Percentiles rank a stretch among this genome's conserved stretches.
Evolutionary conservation across 1,140 invertebrate species (phyloP).

Genomic region (Polypedilum vanderplanki): DNA sequence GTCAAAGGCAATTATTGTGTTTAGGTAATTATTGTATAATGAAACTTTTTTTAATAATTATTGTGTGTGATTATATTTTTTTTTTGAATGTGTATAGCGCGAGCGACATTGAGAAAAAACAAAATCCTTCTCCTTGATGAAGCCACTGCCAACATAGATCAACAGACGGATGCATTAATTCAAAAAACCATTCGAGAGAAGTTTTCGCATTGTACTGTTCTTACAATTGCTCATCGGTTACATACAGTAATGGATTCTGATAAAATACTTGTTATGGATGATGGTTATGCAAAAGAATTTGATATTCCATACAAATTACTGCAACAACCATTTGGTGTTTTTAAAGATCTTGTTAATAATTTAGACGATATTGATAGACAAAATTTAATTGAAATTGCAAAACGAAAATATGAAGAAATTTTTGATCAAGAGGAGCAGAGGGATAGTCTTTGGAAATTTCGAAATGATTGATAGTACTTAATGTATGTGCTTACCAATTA

Average conservation of each 20-base stretch:
- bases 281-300: slow-evolving; percentile 54
- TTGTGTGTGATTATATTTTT: too few relatives aligned
- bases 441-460: too few relatives aligned
- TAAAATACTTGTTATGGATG: slow-evolving; percentile 55
- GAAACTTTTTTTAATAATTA: too few relatives aligned
- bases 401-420: not conserved
- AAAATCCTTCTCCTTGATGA: slow-evolving; percentile 64
- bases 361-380: slow-evolving; percentile 39
- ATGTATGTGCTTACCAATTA: too few relatives aligned
- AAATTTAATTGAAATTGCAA: slow-evolving; percentile 38
- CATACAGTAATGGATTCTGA: slow-evolving; percentile 79
- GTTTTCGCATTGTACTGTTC: slow-evolving; percentile 55
- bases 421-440: not conserved
- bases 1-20: slow-evolving; percentile 78
- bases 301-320: slow-evolving; percentile 56
- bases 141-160: slow-evolving; percentile 63
- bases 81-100: too few relatives aligned
- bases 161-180: slow-evolving; percentile 51
- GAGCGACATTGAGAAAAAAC: slow-evolving; percentile 70
- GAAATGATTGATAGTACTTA: too few relatives aligned
- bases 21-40: too few relatives aligned
- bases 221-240: slow-evolving; percentile 68
- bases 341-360: slow-evolving; percentile 39
- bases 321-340: slow-evolving; percentile 42
- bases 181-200: slow-evolving; percentile 50